Evolutionary conservation across 2,113 vertebrate species (phyloP), one percentile per base, ranked within the genome.

Genomic region (Heloderma charlesbogerti): DNA sequence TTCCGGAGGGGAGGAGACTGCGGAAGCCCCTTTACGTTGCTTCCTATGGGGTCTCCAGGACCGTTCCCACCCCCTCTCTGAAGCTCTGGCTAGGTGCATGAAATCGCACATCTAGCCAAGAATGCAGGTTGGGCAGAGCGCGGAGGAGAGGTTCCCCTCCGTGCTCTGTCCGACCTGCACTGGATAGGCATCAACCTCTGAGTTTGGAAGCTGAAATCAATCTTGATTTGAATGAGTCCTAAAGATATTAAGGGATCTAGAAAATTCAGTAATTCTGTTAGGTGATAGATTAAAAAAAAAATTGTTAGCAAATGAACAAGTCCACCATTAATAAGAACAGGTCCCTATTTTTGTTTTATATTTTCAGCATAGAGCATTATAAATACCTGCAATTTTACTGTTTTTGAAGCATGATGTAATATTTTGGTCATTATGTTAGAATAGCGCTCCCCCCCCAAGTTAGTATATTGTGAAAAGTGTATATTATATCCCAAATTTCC

Each of bases 211-310:
- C n/a, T n/a, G n/a, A n/a, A n/a, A n/a, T n/a, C n/a, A n/a, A n/a
- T n/a, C n/a, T n/a, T n/a, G n/a, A n/a, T n/a, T n/a, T n/a, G n/a
- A n/a, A n/a, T n/a, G n/a, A n/a, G n/a, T n/a, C n/a, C n/a, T n/a
- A n/a, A 45, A 89, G 78, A 6, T 34, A n/a, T 67, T 67, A 51
- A 71, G 83, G 9, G 60, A 54, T 84, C 48, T 40, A 22, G 48
- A 74, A 34, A 93, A 90, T 60, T 78, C n/a, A 57, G 3, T 18
- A 77, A 43, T 75, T 87, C 16, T 87, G 43, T 87, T 29, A 77
- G 63, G 31, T 74, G 20, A 34, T 71, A 13, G 31, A 34, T 34
- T 34, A 22, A 18, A 86, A 6, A 37, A 86, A 25, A 3, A 45
- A 12, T 81, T 31, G 34, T 81, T 54, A 67, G 37, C 15, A 9